These are phyloP conservation scores for Megathymus violae DNA, from an alignment of 1,140 invertebrate species.

Conservation along the genomic window DNA sequence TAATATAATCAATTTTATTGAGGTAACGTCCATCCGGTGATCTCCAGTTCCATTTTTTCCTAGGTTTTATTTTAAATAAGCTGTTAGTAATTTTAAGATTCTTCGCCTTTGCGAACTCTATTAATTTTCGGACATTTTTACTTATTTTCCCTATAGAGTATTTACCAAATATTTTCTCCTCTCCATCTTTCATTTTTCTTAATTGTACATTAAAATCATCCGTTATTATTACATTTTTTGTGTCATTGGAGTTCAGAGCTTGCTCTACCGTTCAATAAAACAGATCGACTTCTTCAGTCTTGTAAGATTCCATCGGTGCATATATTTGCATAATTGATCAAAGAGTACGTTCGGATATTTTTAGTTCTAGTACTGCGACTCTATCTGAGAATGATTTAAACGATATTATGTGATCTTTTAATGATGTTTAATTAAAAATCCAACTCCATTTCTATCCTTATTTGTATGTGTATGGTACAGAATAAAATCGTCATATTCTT, in stretches of 20 bases:
- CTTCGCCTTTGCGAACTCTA: neutral
- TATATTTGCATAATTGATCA: slow-evolving; percentile 32
- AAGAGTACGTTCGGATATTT: slow-evolving; percentile 9
- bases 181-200: neutral
- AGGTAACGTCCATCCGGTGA: neutral
- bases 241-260: slow-evolving; percentile 8
- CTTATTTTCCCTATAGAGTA: neutral
- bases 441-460: slow-evolving; percentile 39
- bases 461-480: slow-evolving; percentile 29
- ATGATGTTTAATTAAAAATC: slow-evolving; percentile 38
- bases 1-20: neutral
- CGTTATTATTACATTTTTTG: slow-evolving; percentile 24
- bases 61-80: neutral
- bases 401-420: slow-evolving; percentile 32
- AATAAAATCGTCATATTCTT: slow-evolving; percentile 38
- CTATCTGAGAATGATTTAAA: slow-evolving; percentile 35
- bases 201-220: slow-evolving; percentile 3
- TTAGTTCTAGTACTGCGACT: slow-evolving; percentile 29
- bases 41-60: neutral
- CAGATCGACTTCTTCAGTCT: slow-evolving; percentile 14
- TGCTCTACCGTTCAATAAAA: slow-evolving; percentile 25
- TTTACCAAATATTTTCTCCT: neutral
- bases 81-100: neutral
- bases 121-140: neutral
- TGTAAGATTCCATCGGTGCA: slow-evolving; percentile 34